Base-by-base conservation (phyloP, 2,797 vertebrate species). In the Philypnodon macrostomus region DNA sequence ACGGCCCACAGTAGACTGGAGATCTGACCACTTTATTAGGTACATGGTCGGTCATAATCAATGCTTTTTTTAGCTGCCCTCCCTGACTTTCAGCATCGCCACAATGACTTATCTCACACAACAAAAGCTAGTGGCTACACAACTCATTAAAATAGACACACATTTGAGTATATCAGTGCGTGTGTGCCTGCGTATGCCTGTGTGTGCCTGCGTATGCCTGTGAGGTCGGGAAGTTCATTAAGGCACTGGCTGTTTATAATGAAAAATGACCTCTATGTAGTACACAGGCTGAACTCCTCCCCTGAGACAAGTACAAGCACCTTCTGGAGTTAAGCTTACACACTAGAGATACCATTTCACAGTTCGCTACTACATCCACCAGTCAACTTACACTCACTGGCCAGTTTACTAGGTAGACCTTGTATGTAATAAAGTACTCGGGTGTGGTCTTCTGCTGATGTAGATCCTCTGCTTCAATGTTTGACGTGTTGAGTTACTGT, bases 61-160 rank as follows among this genome's bases (percentile, higher is more conserved):
- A 63, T 70, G 79, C 84, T 88, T 83, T 81, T 88, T 73, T 63
- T 67, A 59, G 63, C 63, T 85, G 65, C 71, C 67, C 80, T 52
- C 67, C 58, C 58, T 85, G 85, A 90, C 89, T 87, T 90, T 89
- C 83, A 85, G 68, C 69, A 76, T 73, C 74, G 69, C 79, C 82
- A 76, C 81, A n/a, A n/a, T 42, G 62, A 84, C 80, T 84, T 87
- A 87, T 85, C 85, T 75, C 57, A 66, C 59, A 62, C 55, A 76
- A 74, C 72, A 77, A 83, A 83, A 70, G 51, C 65, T 53, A 30
- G 53, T 47, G 30, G 67, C 41, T 30, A 63, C 69, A 61, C 59
- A 34, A 44, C 69, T 56, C 77, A 80, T 69, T 68, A 72, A 74
- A 68, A 57, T 53, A 14, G 35, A 36, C 44, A 39, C 33, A 49